Base-by-base conservation (phyloP, 92 coral and sea anemone genomes). In the Umimayanthus kanabou region DNA sequence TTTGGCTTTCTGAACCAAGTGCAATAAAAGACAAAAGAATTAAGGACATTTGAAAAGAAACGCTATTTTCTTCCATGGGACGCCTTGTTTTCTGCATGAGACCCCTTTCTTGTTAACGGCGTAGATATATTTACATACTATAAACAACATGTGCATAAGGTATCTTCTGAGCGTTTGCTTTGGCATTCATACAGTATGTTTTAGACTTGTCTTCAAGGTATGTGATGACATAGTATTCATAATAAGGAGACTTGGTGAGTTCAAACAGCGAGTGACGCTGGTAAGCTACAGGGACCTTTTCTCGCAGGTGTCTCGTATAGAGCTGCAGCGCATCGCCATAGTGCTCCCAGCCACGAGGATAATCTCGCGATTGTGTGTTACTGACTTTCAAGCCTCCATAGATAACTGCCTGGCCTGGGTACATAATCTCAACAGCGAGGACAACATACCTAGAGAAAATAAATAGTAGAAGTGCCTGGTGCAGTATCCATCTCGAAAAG, bases 141-240 rank as follows among this genome's bases (percentile, higher is more conserved):
- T 9, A 2, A 50, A n/a, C 18, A 25, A 58, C 61, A 39, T 57
- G 4, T 80, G 85, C 50, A 64, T 61, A 80, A 71, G 85, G 85
- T 2, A 15, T 39, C 50, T 80, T 80, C 23, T 71, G 45, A 10
- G 23, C 7, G 37, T 81, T 66, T 5, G 76, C 58, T 47, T n/a
- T 65, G 73, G 85, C 76, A 0, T 40, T 26, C 61, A 26, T 66
- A 26, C 85, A 81, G 75, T 65, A 81, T 16, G 85, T 81, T 65
- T 65, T 20, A n/a, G 75, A 64, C 37, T 47, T 25, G 11, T 29
- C 9, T 10, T 2, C 10, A 1, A 81, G 76, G 8, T 81, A 58
- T 6, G 23, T 2, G n/a, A 37, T 0, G 5, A 61, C 67, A 61
- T 55, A 55, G 2, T 55, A 1, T 2, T 16, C 67, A 61, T 61